Evolutionary conservation across 2,113 vertebrate species (phyloP).

Genomic region (Heloderma charlesbogerti): DNA sequence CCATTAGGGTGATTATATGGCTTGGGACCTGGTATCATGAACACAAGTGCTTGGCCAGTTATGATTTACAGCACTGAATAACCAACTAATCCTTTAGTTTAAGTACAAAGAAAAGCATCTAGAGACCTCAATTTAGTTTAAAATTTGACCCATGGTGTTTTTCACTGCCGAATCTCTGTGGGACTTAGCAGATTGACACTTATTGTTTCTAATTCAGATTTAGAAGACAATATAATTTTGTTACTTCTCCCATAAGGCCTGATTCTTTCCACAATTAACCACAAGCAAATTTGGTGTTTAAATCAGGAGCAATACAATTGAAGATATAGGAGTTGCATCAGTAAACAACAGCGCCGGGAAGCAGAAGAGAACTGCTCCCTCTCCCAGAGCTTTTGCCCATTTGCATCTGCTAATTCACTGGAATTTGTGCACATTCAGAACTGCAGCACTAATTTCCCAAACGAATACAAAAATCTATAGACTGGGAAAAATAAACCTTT

Average conservation of each 20-base stretch:
- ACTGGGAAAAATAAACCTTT: too few relatives aligned
- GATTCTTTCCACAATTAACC: conserved; percentile 53
- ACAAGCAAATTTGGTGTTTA: conserved; percentile 42
- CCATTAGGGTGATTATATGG: conserved; percentile 52
- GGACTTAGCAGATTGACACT: conserved; percentile 50
- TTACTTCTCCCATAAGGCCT: not conserved
- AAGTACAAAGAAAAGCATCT: conserved; percentile 51
- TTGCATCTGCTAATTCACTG: not conserved
- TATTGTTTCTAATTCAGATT: conserved; percentile 57
- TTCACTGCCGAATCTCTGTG: conserved; percentile 50
- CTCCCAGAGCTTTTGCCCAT: not conserved
- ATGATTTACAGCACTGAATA: conserved; percentile 56
- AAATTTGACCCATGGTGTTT: conserved; percentile 62
- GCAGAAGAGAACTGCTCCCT: not conserved
- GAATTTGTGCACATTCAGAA: not conserved
- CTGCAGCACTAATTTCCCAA: not conserved
- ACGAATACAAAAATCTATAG: not conserved
- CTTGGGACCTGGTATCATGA: conserved; percentile 47
- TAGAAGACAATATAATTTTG: conserved; percentile 65
- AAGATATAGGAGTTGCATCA: conserved; percentile 1
- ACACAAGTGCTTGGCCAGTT: conserved; percentile 57
- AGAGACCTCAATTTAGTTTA: conserved; percentile 57
- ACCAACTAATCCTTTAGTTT: conserved; percentile 51
- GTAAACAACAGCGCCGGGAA: not conserved
- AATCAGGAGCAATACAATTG: conserved; percentile 39